Percentiles rank a stretch among this genome's conserved stretches.
These are phyloP conservation scores for Cotesia congregata DNA, from an alignment of 2,888 invertebrate species.

Conservation along the genomic window DNA sequence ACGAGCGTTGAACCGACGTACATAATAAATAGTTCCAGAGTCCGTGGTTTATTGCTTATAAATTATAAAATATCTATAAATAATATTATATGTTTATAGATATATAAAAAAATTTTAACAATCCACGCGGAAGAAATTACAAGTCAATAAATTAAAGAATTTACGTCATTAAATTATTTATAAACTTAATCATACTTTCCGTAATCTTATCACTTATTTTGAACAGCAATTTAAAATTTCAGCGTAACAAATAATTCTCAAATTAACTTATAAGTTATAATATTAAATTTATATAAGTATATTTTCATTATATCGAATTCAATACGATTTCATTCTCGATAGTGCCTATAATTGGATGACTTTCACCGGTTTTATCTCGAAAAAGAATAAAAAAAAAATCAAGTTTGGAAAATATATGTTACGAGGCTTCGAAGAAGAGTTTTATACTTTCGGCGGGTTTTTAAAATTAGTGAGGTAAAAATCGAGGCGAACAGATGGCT, in stretches of 20 bases:
- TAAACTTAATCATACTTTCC: not conserved
- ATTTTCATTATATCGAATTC: slow-evolving; percentile 1
- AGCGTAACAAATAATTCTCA: too few relatives aligned
- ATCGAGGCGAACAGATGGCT: not conserved
- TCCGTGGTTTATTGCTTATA: not conserved
- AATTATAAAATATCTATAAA: not conserved
- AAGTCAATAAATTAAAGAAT: not conserved
- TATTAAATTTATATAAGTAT: too few relatives aligned
- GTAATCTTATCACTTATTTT: not conserved
- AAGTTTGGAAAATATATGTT: not conserved
- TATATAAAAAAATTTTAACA: not conserved
- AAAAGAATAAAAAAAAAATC: slow-evolving; percentile 29
- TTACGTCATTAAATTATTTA: not conserved
- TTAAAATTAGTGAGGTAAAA: not conserved
- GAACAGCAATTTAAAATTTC: not conserved
- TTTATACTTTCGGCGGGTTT: not conserved
- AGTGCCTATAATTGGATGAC: slow-evolving; percentile 15
- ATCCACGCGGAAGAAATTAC: too few relatives aligned
- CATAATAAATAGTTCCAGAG: slow-evolving; percentile 1
- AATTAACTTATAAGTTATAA: too few relatives aligned
- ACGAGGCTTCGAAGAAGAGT: slow-evolving; percentile 4
- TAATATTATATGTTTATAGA: not conserved
- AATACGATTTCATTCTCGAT: slow-evolving; percentile 22
- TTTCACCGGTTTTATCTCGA: slow-evolving; percentile 44
- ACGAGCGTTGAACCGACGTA: not conserved